These are phyloP conservation scores for Subacronicta megacephala DNA, from an alignment of 2,888 invertebrate species.

Conservation along the genomic window DNA sequence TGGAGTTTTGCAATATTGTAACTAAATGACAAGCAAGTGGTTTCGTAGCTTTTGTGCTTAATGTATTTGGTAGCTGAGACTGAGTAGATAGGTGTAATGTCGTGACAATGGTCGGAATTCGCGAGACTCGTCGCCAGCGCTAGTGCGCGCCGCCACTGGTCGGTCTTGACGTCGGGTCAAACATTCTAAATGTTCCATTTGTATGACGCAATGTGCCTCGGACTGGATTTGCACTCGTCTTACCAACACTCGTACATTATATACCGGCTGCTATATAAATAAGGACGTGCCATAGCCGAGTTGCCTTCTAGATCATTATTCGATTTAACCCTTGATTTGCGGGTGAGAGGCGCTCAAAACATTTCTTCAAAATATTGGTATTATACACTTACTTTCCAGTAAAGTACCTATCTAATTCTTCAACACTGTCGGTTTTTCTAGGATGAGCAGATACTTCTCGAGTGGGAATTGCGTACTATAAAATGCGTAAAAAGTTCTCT, in stretches of 20 bases:
- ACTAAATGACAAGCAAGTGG: conserved; percentile 68
- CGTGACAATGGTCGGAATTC: conserved; percentile 79
- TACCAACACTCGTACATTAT: conserved; percentile 70
- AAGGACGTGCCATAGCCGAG: conserved; percentile 30
- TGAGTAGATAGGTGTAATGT: conserved; percentile 65
- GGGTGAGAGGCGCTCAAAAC: not conserved
- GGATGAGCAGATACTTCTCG: too few relatives aligned
- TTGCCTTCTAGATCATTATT: conserved; percentile 19
- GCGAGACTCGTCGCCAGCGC: conserved; percentile 72
- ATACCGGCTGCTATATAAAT: conserved; percentile 48
- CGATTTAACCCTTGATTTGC: conserved; percentile 1
- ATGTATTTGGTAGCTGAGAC: conserved; percentile 58
- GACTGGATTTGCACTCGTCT: conserved; percentile 86
- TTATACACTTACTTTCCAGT: too few relatives aligned
- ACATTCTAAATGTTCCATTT: conserved; percentile 84
- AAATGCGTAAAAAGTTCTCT: too few relatives aligned
- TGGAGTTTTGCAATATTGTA: conserved; percentile 61
- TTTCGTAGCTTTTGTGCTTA: conserved; percentile 59
- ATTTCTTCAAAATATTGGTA: too few relatives aligned
- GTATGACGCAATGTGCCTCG: conserved; percentile 82
- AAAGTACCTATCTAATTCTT: too few relatives aligned
- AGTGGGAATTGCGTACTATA: too few relatives aligned
- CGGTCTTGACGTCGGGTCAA: conserved; percentile 77
- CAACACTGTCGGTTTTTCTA: too few relatives aligned
- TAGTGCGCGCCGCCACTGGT: conserved; percentile 54